Percentiles rank a stretch among this genome's conserved stretches.
Evolutionary conservation across 2,797 vertebrate species (phyloP).

Genomic region (Eidolon dupreanum): DNA sequence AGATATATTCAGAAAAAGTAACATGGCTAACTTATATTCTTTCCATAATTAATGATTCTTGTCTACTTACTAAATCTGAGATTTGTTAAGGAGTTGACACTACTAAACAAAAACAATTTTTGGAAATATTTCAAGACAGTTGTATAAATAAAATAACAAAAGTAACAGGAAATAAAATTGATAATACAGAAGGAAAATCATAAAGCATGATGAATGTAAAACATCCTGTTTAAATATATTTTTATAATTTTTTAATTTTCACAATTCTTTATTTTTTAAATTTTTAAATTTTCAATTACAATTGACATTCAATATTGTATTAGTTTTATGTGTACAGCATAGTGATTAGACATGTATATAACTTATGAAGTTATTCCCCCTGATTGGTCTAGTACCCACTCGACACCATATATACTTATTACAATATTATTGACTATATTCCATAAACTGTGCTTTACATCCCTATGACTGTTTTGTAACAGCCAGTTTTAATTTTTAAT

Average conservation of each 20-base stretch:
- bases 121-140: neutral
- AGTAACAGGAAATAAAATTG: neutral
- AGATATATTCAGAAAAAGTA: neutral
- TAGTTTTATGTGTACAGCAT: no score
- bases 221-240: neutral
- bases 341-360: no score
- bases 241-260: neutral
- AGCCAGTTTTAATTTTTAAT: no score
- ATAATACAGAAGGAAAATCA: neutral
- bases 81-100: neutral
- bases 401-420: no score
- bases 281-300: no score
- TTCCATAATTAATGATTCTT: neutral
- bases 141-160: neutral
- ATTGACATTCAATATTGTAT: no score
- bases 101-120: neutral
- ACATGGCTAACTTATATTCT: neutral
- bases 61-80: neutral
- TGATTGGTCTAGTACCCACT: no score
- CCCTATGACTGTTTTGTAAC: no score
- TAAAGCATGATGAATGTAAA: neutral
- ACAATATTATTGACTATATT: no score
- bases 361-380: no score
- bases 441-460: no score
- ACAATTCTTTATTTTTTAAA: no score